Evolutionary conservation across 2,113 vertebrate genomes (phyloP), one percentile per base, ranked within the genome.

Genomic region (Columba janthina): DNA sequence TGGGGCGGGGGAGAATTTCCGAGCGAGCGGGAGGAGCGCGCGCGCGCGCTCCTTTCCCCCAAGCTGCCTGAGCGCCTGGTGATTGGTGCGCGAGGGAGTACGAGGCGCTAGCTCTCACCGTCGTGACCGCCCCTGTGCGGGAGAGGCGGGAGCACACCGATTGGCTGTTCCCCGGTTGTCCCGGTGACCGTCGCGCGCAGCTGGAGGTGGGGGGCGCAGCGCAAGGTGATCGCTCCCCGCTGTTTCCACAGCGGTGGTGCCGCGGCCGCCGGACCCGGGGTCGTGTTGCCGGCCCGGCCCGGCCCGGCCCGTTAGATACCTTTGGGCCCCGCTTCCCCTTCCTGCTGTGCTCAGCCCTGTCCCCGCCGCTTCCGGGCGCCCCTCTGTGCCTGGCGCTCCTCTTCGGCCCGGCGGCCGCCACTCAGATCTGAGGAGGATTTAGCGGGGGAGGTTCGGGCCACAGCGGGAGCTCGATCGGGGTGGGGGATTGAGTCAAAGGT

Each of bases 11-110:
- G 32, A 11, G 21, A 44, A 26, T 40, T 8, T 6, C 31, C 36
- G 12, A 54, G 9, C 44, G 54, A 18, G 71, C 19, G 53, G 6
- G 36, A 7, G 50, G 56, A 7, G 34, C 10, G 65, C 40, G 36
- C 36, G 36, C 36, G 71, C 36, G 69, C 76, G 6, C 71, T 34
- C 34, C 51, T 31, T 15, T 38, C 7, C 14, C 14, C 40, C 11
- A 6, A 31, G 54, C 29, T 8, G 10, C 57, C 25, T 40, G 5
- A 6, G 48, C 51, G 54, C 57, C 42, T 15, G 44, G 22, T 40
- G 94, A 92, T 95, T 96, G 96, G 96, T 46, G 67, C 46, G 48
- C 20, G 32, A 10, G 20, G 57, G 38, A 69, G 86, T 82, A 76
- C 56, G 90, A 74, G 94, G 92, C 48, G 19, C 34, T 53, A 4